Percentiles rank a stretch among this genome's conserved stretches.
Conservation (phyloP, 2,113 vertebrate genomes). For the Ciconia stormi region DNA sequence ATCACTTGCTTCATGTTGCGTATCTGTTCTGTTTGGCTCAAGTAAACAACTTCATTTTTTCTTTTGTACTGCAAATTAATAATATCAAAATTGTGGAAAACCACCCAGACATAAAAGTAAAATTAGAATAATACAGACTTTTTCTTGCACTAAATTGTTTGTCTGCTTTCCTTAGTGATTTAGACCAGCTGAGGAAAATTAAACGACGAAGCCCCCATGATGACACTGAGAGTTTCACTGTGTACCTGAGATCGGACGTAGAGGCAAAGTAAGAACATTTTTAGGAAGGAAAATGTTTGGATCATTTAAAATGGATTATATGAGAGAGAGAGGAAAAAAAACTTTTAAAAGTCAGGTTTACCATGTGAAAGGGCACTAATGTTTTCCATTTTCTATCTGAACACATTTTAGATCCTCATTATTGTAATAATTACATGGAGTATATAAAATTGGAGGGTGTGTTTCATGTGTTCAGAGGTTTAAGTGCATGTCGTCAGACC, state of each 20-base stretch:
- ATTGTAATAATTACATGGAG: background rate
- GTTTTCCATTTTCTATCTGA: background rate
- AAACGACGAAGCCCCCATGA: constrained; percentile 93
- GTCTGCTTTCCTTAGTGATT: constrained; percentile 78
- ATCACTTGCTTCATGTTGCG: background rate
- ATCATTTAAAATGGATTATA: background rate
- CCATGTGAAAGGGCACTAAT: background rate
- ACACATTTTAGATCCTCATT: background rate
- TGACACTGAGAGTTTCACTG: constrained; percentile 95
- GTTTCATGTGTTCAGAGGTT: background rate
- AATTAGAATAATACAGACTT: background rate
- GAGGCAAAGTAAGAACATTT: constrained; percentile 88
- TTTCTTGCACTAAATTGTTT: background rate
- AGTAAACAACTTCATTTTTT: background rate
- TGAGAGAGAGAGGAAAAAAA: background rate
- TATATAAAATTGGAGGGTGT: background rate
- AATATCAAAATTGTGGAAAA: background rate
- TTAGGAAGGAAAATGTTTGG: background rate
- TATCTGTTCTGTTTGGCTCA: background rate
- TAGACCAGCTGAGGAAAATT: constrained; percentile 93
- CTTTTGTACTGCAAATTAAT: background rate
- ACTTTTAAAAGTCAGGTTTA: background rate
- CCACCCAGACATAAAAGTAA: background rate
- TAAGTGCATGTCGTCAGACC: background rate
- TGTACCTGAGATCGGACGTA: constrained; percentile 93